phyloP scores from a whole-genome alignment of 2,888 invertebrate genomes.

The Lysandra coridon region DNA sequence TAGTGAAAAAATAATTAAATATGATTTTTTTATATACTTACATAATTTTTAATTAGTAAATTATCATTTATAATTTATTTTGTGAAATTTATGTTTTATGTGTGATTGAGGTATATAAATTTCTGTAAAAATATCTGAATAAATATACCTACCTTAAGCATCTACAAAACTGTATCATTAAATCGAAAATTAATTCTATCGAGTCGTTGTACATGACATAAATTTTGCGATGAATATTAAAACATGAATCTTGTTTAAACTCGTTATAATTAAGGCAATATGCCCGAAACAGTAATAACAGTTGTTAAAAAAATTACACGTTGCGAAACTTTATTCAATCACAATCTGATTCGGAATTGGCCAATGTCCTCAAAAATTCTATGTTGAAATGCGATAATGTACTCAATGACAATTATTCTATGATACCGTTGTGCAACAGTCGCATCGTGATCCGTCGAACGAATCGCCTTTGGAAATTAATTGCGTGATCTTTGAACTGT shows the following conservation, averaged over 20 bases:
- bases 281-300: slow-evolving; percentile 64
- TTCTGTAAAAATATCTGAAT: background rate
- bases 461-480: slow-evolving; percentile 68
- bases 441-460: slow-evolving; percentile 67
- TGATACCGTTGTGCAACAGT: slow-evolving; percentile 61
- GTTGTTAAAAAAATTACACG: slow-evolving; percentile 66
- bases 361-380: slow-evolving; percentile 65
- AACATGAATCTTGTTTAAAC: slow-evolving; percentile 26
- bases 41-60: background rate
- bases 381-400: slow-evolving; percentile 53
- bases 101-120: background rate
- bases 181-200: slow-evolving; percentile 21
- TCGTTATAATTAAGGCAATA: slow-evolving; percentile 32
- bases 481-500: slow-evolving; percentile 72
- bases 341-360: slow-evolving; percentile 54
- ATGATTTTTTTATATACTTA: background rate
- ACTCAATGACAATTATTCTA: slow-evolving; percentile 61
- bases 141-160: background rate
- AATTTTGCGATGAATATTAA: slow-evolving; percentile 14
- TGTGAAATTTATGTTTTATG: background rate
- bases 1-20: background rate
- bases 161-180: slow-evolving; percentile 21
- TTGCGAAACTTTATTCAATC: slow-evolving; percentile 61
- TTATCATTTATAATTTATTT: background rate
- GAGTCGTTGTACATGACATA: slow-evolving; percentile 24